Evolutionary conservation across 2,888 invertebrate species (phyloP), one percentile per base, ranked within the genome.

Genomic region (Ochropleura plecta): DNA sequence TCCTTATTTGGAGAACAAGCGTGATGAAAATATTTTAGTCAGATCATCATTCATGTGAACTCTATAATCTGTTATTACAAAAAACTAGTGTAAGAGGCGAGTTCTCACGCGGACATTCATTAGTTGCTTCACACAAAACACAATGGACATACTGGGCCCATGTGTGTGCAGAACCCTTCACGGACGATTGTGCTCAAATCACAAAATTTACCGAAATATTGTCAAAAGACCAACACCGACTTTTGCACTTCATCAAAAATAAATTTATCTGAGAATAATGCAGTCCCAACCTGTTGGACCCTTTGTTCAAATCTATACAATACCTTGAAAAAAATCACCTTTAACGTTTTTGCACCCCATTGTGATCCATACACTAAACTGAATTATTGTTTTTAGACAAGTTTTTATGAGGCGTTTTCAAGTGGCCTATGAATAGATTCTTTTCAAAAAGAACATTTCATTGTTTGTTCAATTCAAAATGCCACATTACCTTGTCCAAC

Each of bases 241-340:
- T 96, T 93, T 95, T 95, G 94, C 95, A 96, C 95, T 96, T 96
- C 96, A 96, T 96, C 96, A 96, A 96, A 96, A 91, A 93, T 93
- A 93, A 91, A 96, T 96, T 96, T 96, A 95, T 92, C 91, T 88
- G 88, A 77, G 88, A 91, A 95, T 94, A 95, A 95, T 95, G 85
- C 90, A 90, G 90, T 90, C 70, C 88, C 89, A 87, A 95, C 95
- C 95, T 95, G 95, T 91, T 91, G 88, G 89, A 76, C 79, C 88
- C 90, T 90, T 94, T 94, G 93, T 91, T 83, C 78, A 63, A 62
- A 12, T 63, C 67, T 70, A 79, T 81, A 93, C 92, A 93, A 94
- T 86, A 85, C 84, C 76, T 62, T 73, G 83, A 90, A 91, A 92
- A 92, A 92, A 91, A 90, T 82, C 82, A 85, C 86, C 88, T 85